Conservation (phyloP, 2,113 vertebrate genomes). For the Chaetorhynchus papuensis region DNA sequence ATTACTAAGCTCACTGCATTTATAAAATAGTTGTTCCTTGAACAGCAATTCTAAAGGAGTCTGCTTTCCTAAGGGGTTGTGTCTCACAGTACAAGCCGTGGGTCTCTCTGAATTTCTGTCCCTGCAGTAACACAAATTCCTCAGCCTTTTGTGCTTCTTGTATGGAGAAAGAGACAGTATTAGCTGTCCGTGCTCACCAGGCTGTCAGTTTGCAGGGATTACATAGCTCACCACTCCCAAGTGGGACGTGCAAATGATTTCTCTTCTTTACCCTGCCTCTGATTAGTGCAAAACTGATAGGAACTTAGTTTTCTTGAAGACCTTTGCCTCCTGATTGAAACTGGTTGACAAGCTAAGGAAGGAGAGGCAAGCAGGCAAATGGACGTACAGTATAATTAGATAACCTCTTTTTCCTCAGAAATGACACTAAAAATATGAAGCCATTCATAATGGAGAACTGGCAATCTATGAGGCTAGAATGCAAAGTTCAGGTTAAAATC, state of each 20-base stretch:
- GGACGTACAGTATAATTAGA: conserved; percentile 16
- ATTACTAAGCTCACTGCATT: background rate
- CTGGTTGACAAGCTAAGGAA: background rate
- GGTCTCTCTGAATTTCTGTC: background rate
- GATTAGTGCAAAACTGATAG: conserved; percentile 41
- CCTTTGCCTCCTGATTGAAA: conserved; percentile 36
- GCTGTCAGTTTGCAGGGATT: background rate
- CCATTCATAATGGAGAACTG: conserved; percentile 14
- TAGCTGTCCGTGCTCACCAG: background rate
- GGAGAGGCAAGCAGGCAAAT: background rate
- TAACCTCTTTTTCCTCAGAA: conserved; percentile 15
- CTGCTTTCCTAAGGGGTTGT: background rate
- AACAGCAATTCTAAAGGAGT: background rate
- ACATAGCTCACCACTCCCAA: background rate
- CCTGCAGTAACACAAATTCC: background rate
- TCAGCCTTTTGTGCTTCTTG: background rate
- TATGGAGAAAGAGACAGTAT: background rate
- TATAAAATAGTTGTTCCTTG: background rate
- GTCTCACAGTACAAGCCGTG: background rate
- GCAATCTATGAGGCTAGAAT: conserved; percentile 19
- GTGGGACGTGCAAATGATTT: background rate
- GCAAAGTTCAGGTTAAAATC: conserved; percentile 55
- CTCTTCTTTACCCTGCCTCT: background rate
- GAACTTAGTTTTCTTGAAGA: conserved; percentile 45
- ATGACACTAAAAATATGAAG: conserved; percentile 8